A percentile compares a stretch with the other conserved stretches of the same genome.
Conservation (phyloP, 2,797 vertebrate species). For the Gouania willdenowi region DNA sequence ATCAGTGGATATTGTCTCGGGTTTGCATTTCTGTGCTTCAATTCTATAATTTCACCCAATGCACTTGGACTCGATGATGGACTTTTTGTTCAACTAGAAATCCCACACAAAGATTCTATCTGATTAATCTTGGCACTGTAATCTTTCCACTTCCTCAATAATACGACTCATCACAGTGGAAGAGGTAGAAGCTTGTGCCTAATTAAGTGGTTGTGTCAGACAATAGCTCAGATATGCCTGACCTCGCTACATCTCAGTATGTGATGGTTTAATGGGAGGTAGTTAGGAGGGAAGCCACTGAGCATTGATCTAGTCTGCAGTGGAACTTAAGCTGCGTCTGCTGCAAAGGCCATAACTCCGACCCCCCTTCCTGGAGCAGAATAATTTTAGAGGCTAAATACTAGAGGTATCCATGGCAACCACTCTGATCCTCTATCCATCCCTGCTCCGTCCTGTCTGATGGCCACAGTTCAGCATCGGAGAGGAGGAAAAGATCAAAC, state of each 20-base stretch:
- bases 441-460: conserved; percentile 18
- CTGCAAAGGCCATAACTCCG: conserved; percentile 17
- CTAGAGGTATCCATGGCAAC: conserved; percentile 32
- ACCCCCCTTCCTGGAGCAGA: conserved; percentile 27
- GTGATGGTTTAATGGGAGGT: conserved; percentile 21
- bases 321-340: conserved; percentile 36
- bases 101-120: neutral
- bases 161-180: neutral
- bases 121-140: neutral
- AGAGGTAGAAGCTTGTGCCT: conserved; percentile 7
- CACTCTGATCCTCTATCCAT: conserved; percentile 12
- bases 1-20: neutral
- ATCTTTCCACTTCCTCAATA: neutral
- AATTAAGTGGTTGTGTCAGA: conserved; percentile 33
- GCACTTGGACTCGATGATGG: neutral
- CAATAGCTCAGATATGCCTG: conserved; percentile 43
- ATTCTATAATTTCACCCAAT: conserved; percentile 2
- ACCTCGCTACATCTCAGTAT: conserved; percentile 18
- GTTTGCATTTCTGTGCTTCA: conserved; percentile 6
- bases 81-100: neutral
- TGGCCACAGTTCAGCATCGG: conserved; percentile 85
- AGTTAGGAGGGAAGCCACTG: no score
- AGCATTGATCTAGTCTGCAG: conserved; percentile 34
- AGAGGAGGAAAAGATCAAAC: conserved; percentile 93
- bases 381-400: conserved; percentile 18